Conservation (phyloP, 2,113 vertebrate genomes). For the Reinhardtius hippoglossoides region DNA sequence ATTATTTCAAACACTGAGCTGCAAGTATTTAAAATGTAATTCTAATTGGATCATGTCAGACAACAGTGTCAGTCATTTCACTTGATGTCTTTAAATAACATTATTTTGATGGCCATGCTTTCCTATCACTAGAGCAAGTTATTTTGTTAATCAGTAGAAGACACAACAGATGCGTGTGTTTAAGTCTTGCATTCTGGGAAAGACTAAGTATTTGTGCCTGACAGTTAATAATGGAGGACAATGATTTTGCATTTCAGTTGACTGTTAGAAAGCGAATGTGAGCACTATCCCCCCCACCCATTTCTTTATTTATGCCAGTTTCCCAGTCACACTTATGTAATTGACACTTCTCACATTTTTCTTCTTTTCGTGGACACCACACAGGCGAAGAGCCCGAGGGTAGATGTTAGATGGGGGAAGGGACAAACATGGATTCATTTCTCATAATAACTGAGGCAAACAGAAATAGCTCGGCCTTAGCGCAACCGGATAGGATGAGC, state of each 20-base stretch:
- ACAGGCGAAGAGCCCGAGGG: constrained; percentile 15
- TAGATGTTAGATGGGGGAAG: constrained; percentile 22
- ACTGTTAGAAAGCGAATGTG: not conserved
- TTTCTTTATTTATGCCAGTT: constrained; percentile 22
- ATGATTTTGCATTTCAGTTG: not conserved
- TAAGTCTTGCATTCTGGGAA: not conserved
- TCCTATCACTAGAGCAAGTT: not conserved
- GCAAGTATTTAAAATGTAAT: too few species aligned
- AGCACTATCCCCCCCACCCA: too few species aligned
- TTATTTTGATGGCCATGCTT: constrained; percentile 20
- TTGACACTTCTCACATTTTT: constrained; percentile 18
- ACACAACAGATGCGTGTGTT: not conserved
- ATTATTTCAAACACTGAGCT: too few species aligned
- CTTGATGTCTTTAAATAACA: not conserved
- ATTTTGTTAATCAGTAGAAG: too few species aligned
- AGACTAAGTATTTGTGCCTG: not conserved
- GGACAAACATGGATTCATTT: constrained; percentile 16
- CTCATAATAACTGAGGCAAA: not conserved
- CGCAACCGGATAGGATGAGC: constrained; percentile 24
- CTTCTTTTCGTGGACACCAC: constrained; percentile 15
- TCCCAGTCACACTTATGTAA: constrained; percentile 37
- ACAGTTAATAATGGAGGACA: not conserved
- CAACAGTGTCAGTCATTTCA: too few species aligned
- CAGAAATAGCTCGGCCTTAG: constrained; percentile 35
- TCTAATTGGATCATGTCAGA: too few species aligned